Base-by-base conservation (phyloP, 2,888 invertebrate species). In the Nudaria mundana region DNA sequence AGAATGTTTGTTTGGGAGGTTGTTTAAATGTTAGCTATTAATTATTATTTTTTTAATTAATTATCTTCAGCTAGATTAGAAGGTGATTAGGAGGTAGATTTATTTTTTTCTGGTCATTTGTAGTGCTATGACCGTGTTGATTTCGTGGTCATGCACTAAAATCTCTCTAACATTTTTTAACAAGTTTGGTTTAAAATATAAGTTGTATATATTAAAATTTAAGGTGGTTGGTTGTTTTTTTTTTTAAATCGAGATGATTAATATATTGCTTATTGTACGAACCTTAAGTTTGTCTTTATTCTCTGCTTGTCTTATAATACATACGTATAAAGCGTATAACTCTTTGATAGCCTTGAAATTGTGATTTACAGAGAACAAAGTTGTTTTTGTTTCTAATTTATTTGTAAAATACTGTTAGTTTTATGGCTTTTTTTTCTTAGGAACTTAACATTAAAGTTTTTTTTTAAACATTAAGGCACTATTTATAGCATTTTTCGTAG, bases 381-480 rank as follows among this genome's bases (percentile, higher is more conserved):
- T 84, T 86, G 86, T 87, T 87, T 86, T 85, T 84, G 85, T 86
- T 87, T 87, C 83, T 87, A 81, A 87, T 85, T 87, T 86, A 86
- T 86, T 87, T 85, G 84, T 87, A 84, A 72, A 73, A 64, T 83
- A 81, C 72, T 79, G 76, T 83, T 86, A 82, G 72, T 72, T 75
- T 81, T 75, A 73, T 69, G 60, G 71, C 49, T 57, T 25, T 67
- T 69, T 60, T 56, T 73, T 8, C 20, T 8, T 20, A 20, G 20
- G 20, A 54, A 52, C 38, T 56, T 57, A 57, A 53, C 48, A 55
- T 61, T 66, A 58, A 59, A n/a, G 63, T 69, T 67, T 62, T 26
- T 67, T 66, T 12, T 66, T 61, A 66, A 62, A 61, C 63, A 53
- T 55, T 68, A 64, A 63, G 66, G 56, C 54, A 48, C 58, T 60